Percentiles rank a stretch among this genome's conserved stretches.
Conservation (phyloP, 2,888 invertebrate species). For the Alitta virens region DNA sequence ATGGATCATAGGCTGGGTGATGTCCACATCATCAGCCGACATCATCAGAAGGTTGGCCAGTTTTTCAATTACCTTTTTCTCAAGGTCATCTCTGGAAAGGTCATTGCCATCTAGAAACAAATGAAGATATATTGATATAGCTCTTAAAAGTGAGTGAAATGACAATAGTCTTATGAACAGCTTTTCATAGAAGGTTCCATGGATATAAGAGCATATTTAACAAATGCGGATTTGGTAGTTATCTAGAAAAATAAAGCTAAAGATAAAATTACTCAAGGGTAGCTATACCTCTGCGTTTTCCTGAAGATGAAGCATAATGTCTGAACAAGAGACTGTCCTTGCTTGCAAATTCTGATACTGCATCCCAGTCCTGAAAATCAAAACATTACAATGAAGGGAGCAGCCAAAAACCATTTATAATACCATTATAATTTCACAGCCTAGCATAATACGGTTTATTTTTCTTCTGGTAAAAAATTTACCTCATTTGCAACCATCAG, state of each 20-base stretch:
- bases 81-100: conserved; percentile 4
- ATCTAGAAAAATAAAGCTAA: too few species aligned
- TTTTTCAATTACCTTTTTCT: neutral
- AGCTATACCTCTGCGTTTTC: neutral
- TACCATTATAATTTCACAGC: too few species aligned
- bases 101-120: neutral
- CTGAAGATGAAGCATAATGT: conserved; percentile 3
- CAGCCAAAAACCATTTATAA: neutral
- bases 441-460: too few species aligned
- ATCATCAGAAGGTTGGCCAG: conserved; percentile 5
- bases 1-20: conserved; percentile 2
- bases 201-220: too few species aligned
- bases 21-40: conserved; percentile 6
- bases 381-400: neutral
- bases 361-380: conserved; percentile 6
- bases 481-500: conserved; percentile 11
- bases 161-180: too few species aligned
- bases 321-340: neutral
- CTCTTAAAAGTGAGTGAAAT: too few species aligned
- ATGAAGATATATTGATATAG: too few species aligned
- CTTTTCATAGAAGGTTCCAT: too few species aligned
- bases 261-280: too few species aligned
- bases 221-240: too few species aligned
- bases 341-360: neutral
- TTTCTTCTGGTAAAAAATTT: neutral